phyloP scores from a whole-genome alignment of 2,888 invertebrate genomes.

The Bembecia ichneumoniformis region DNA sequence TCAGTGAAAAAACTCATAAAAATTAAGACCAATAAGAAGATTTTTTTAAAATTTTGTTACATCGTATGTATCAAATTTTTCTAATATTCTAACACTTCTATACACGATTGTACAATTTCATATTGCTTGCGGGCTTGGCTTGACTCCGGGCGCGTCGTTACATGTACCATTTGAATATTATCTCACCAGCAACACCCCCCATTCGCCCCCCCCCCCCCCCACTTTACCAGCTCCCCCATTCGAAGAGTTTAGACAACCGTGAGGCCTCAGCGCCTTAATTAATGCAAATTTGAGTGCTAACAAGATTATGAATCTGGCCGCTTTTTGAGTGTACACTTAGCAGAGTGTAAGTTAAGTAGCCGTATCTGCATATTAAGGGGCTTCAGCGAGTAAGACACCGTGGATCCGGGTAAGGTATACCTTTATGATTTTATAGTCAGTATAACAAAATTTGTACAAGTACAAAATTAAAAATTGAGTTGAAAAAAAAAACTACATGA shows the following conservation, averaged over 20 bases:
- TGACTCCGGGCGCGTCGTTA: conserved; percentile 56
- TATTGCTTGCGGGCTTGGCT: conserved; percentile 65
- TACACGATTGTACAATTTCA: conserved; percentile 36
- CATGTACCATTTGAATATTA: conserved; percentile 74
- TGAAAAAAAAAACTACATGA: too few species aligned
- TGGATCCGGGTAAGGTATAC: too few species aligned
- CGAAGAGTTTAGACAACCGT: conserved; percentile 54
- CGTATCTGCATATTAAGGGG: conserved; percentile 19
- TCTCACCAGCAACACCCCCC: conserved; percentile 35
- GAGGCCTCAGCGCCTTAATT: conserved; percentile 65
- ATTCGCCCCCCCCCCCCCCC: conserved; percentile 17
- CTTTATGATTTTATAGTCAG: too few species aligned
- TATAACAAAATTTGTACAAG: too few species aligned
- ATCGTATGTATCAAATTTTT: too few species aligned
- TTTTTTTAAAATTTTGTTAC: too few species aligned
- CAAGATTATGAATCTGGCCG: conserved; percentile 69
- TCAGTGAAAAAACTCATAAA: too few species aligned
- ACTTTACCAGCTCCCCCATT: conserved; percentile 16
- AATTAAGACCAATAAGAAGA: too few species aligned
- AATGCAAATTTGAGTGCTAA: conserved; percentile 73
- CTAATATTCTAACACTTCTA: conserved; percentile 17
- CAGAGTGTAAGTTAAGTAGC: conserved; percentile 39
- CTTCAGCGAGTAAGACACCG: not conserved
- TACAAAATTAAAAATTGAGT: too few species aligned
- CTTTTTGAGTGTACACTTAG: conserved; percentile 59